A percentile compares a stretch with the other conserved stretches of the same genome.
These are phyloP conservation scores for Xestoiulus laeticollis DNA, from an alignment of 2,888 invertebrate species.

Conservation along the genomic window DNA sequence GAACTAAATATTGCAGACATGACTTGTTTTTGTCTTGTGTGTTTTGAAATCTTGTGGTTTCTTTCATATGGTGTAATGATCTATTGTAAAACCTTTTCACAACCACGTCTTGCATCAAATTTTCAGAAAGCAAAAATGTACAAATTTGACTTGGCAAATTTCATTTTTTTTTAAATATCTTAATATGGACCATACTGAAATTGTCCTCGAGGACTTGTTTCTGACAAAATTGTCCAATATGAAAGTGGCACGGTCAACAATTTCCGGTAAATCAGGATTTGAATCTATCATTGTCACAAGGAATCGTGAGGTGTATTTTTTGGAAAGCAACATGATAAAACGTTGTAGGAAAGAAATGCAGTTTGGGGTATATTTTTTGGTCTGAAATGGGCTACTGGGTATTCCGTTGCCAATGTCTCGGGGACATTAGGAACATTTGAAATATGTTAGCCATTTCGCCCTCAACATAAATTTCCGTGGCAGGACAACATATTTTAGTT, in stretches of 20 bases:
- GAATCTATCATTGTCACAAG: background rate
- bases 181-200: too few relatives aligned
- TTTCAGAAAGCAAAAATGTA: too few relatives aligned
- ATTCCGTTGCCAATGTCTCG: background rate
- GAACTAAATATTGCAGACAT: too few relatives aligned
- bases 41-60: too few relatives aligned
- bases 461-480: background rate
- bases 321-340: background rate
- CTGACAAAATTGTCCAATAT: background rate
- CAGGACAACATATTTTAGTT: background rate
- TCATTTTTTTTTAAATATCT: too few relatives aligned
- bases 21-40: too few relatives aligned
- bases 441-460: background rate
- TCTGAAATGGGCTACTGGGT: background rate
- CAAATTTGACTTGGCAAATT: too few relatives aligned
- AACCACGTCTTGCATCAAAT: too few relatives aligned
- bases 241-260: background rate
- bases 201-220: too few relatives aligned
- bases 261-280: background rate
- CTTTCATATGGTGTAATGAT: too few relatives aligned
- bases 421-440: background rate
- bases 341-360: background rate
- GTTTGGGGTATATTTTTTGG: background rate
- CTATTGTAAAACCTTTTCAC: too few relatives aligned
- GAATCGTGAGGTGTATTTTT: background rate